Base-by-base conservation (phyloP, 2,797 vertebrate genomes). In the Trachurus trachurus region DNA sequence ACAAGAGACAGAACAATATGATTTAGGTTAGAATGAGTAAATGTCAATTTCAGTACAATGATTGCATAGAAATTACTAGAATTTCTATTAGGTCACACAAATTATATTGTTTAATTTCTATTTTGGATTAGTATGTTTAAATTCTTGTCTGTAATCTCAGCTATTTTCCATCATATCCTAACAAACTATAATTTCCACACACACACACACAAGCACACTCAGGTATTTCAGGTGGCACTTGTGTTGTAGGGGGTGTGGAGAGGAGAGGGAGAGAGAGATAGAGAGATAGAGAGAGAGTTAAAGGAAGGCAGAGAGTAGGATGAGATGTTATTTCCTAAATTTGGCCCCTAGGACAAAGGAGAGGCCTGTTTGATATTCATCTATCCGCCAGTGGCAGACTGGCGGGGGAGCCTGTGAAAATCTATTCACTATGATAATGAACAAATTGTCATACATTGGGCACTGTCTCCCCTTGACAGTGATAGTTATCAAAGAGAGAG, bases 361-460 rank as follows among this genome's bases (percentile, higher is more conserved):
- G 84, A 90, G 92, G 93, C 74, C 82, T 94, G 95, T 94, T 95
- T 96, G 93, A 95, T 96, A 96, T 96, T 96, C 91, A 95, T 95
- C 93, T 91, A 92, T 93, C 84, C 83, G 88, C 95, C 93, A 87
- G 85, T 91, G 94, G 94, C 94, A 93, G 92, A 94, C 87, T 90
- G 94, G 94, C 90, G 85, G 92, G 94, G 67, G 66, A 94, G 94
- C 94, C 92, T 91, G 90, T 94, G 94, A 95, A 96, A 96, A 96
- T 96, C 94, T 96, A 94, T 96, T 92, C 93, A 90, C 93, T 93
- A 94, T 91, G 94, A 94, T 96, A 96, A 95, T 95, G 95, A 96
- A 94, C 76, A 90, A 96, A 95, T 94, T 96, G 96, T 96, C 96
- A 96, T 96, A 95, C 94, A 93, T 96, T 92, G 85, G 90, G 82